Evolutionary conservation across 2,888 invertebrate genomes (phyloP), one percentile per base, ranked within the genome.

Genomic region (Fissipunctia ypsillon): DNA sequence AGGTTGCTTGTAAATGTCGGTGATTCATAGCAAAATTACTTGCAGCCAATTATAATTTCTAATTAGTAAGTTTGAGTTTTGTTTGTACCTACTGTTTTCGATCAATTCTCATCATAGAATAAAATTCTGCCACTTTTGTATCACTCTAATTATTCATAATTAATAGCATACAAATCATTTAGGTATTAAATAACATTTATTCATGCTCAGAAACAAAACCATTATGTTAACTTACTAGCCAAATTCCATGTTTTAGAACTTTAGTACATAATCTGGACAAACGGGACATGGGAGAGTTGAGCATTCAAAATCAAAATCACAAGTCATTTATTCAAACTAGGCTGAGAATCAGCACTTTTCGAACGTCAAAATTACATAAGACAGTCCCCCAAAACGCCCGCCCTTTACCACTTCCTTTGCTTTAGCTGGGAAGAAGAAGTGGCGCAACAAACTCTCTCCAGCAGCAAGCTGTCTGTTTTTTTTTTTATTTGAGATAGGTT

Each of bases 1-100:
- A 69, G 69, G 43, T 63, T 73, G 14, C 50, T 52, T 76, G 22
- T 50, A 60, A 50, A 14, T 19, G 5, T n/a, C 3, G 38, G 43
- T n/a, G 22, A 25, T 43, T 54, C 3, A 28, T 16, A 78, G 12
- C 14, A 48, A 73, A 0, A 28, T 25, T 12, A 41, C 22, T n/a
- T 69, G 41, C 22, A 61, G 3, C 12, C n/a, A 76, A 56, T 25
- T 48, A 25, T 7, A 31, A 35, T 41, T 12, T 31, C 0, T 35
- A n/a, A 35, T 22, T 16, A 31, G 9, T 31, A 57, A 14, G n/a
- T 45, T 35, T 31, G 9, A 12, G 7, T 22, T 48, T 38, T 38
- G 38, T 38, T 38, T 38, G 38, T 38, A 9, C 9, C 7, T 38
- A 1, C 38, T 38, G 38, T 38, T 38, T 38, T 38, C 38, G 38